Conservation (phyloP, 2,797 vertebrate genomes). For the Tarsius wallacei region DNA sequence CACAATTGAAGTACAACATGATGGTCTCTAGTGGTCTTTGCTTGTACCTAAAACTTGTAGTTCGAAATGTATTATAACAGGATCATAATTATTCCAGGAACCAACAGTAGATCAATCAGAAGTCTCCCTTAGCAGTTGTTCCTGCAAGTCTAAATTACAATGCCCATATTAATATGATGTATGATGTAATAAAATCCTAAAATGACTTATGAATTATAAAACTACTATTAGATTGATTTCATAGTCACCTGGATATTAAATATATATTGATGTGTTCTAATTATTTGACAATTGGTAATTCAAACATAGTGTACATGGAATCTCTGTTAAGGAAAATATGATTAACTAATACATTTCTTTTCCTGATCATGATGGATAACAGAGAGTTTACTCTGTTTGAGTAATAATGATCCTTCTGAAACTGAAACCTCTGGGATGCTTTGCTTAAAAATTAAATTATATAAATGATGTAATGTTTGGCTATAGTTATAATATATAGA, state of each 20-base stretch:
- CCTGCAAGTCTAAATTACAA: not conserved
- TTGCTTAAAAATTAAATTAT: not conserved
- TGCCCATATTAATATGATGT: not conserved
- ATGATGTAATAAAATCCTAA: constrained; percentile 3
- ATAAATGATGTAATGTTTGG: not conserved
- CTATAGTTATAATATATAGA: not conserved
- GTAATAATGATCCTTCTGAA: not conserved
- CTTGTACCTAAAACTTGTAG: not conserved
- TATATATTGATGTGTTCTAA: not conserved
- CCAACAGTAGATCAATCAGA: not conserved
- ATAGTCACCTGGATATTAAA: not conserved
- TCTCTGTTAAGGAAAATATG: not conserved
- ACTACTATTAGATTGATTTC: not conserved
- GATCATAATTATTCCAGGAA: not conserved
- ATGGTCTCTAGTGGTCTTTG: not conserved
- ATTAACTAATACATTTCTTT: constrained; percentile 10
- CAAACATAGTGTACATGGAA: not conserved
- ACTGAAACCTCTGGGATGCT: not conserved
- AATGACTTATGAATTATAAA: not conserved
- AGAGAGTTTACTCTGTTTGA: not conserved
- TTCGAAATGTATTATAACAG: not conserved
- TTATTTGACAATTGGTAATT: constrained; percentile 39
- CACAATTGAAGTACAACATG: not conserved
- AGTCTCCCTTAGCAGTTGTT: not conserved
- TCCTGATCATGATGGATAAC: not conserved